Base-by-base conservation (phyloP, 2,888 invertebrate species). In the Argyresthia albistria region DNA sequence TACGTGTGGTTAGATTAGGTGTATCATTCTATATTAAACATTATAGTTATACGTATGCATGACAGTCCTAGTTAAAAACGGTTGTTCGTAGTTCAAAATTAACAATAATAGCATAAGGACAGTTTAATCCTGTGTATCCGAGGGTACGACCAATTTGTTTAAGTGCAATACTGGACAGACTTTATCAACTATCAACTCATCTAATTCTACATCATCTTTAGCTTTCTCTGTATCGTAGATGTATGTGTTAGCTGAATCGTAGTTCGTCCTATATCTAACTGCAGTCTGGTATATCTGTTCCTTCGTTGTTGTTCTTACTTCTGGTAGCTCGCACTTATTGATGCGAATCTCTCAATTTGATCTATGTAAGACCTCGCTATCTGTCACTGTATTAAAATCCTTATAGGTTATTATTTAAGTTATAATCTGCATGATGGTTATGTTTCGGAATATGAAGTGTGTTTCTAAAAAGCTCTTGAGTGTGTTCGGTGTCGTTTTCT, bases 1-100 rank as follows among this genome's bases (percentile, higher is more conserved):
- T 80, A 82, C 71, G 81, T 79, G 86, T 84, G 83, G 71, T 73
- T 84, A 82, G 77, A 63, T 65, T 83, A 84, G 82, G 75, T 70
- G 67, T 66, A 71, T 67, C 67, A 70, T 35, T 50, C 50, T 78
- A 70, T 69, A 69, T 69, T 67, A 70, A 66, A 64, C 64, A 62
- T 65, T 59, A 68, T 84, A 83, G 76, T 69, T 70, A 64, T 76
- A 77, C 75, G 69, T 74, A 77, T 71, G 83, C 84, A 82, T 84
- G 83, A 80, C 82, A 76, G 72, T 72, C 76, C 67, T 83, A 83
- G 83, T 73, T 76, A 74, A 78, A 25, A 25, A 76, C 71, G 78
- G 81, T 83, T 83, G 81, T 82, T 80, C 70, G 83, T 83, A 82
- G 83, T 69, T 75, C 64, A 66, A 59, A 74, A 70, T 75, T 80